Conservation (phyloP, 53 echinoderm and acorn worm genomes). For the Temnopleurus reevesii region DNA sequence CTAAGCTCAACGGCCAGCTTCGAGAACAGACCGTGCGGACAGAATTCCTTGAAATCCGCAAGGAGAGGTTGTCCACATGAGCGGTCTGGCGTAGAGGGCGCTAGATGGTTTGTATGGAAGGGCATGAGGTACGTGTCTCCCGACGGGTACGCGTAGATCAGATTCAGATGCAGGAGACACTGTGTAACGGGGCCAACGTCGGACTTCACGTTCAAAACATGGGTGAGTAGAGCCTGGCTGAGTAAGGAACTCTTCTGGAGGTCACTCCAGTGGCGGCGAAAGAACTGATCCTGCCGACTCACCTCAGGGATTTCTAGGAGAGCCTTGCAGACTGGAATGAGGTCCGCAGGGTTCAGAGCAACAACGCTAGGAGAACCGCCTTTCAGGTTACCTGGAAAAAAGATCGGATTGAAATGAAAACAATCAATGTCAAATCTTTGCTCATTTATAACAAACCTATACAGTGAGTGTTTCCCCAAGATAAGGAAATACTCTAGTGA, state of each 20-base stretch:
- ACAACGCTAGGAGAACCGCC: background rate
- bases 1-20: background rate
- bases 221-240: background rate
- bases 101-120: background rate
- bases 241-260: background rate
- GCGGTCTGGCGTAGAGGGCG: background rate
- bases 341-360: constrained; percentile 37
- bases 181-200: background rate
- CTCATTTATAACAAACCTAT: too few relatives aligned
- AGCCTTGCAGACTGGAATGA: background rate
- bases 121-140: background rate
- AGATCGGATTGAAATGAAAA: too few relatives aligned
- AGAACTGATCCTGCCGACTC: constrained; percentile 11
- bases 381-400: background rate
- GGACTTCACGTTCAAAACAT: constrained; percentile 9
- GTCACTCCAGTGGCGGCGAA: background rate
- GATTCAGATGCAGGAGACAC: background rate
- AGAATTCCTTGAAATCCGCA: constrained; percentile 8
- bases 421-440: too few relatives aligned
- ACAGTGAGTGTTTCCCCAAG: too few relatives aligned
- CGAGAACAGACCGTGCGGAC: constrained; percentile 12
- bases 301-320: background rate
- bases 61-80: background rate
- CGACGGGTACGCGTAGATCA: background rate
- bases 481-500: too few relatives aligned